Conservation (phyloP, 2,888 invertebrate genomes). For the Dryadula phaetusa region DNA sequence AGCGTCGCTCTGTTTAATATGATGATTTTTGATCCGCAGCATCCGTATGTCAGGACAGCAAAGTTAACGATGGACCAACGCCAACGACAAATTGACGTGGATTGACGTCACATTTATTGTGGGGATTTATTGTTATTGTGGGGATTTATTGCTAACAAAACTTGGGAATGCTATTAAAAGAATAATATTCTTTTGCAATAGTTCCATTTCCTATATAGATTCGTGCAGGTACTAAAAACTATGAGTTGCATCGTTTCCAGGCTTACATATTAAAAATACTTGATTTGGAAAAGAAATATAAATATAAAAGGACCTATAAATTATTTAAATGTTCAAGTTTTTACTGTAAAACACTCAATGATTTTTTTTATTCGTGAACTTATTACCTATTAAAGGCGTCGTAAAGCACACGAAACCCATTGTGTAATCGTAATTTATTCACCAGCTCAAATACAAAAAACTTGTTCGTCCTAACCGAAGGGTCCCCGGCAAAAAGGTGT, state of each 20-base stretch:
- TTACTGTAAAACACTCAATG: conserved; percentile 1
- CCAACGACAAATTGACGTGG: conserved; percentile 71
- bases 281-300: too few species aligned
- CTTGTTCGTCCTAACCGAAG: conserved; percentile 69
- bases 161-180: conserved; percentile 69
- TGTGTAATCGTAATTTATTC: conserved; percentile 79
- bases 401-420: conserved; percentile 58
- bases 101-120: conserved; percentile 81
- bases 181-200: not conserved
- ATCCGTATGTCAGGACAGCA: conserved; percentile 55
- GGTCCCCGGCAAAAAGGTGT: conserved; percentile 76
- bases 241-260: too few species aligned
- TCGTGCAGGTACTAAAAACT: too few species aligned
- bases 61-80: conserved; percentile 64
- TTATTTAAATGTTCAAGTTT: too few species aligned
- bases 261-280: too few species aligned
- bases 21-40: conserved; percentile 12
- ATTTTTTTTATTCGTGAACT: conserved; percentile 33
- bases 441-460: conserved; percentile 77
- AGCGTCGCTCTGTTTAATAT: not conserved
- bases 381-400: conserved; percentile 45
- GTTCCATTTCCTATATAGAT: not conserved
- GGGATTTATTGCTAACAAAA: conserved; percentile 76
- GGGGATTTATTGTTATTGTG: conserved; percentile 71
- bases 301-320: too few species aligned